Evolutionary conservation across 2,797 vertebrate species (phyloP).

Genomic region (Neosilurus hyrtlii): DNA sequence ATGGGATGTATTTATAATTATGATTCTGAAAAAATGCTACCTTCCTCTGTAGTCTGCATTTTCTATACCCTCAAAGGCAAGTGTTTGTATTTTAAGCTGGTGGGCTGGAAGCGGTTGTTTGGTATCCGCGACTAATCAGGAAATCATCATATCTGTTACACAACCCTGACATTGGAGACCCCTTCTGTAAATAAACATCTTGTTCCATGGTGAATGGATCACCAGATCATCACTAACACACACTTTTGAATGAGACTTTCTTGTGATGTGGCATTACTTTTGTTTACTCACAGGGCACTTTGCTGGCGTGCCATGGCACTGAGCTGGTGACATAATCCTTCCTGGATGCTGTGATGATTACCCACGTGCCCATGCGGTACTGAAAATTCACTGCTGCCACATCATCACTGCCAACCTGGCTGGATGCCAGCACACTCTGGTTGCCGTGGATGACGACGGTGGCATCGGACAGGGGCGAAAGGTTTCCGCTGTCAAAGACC

Average conservation of each 20-base stretch:
- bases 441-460: constrained; percentile 85
- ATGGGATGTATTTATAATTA: too few relatives aligned
- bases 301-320: constrained; percentile 89
- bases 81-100: background rate
- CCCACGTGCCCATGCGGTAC: constrained; percentile 87
- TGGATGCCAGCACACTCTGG: constrained; percentile 78
- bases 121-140: background rate
- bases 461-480: constrained; percentile 81
- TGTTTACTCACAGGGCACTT: constrained; percentile 84
- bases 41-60: background rate
- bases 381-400: constrained; percentile 78
- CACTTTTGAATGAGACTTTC: background rate
- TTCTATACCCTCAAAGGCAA: background rate
- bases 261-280: background rate
- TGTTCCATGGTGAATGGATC: background rate
- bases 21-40: too few relatives aligned
- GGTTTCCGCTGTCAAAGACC: constrained; percentile 90
- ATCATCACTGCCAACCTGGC: constrained; percentile 78
- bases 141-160: background rate
- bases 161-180: background rate
- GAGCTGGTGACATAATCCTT: constrained; percentile 90
- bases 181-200: background rate
- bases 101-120: background rate
- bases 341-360: constrained; percentile 87
- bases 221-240: background rate